phyloP scores from a whole-genome alignment of 1,140 invertebrate species.

The Proctacanthus coquilletti region DNA sequence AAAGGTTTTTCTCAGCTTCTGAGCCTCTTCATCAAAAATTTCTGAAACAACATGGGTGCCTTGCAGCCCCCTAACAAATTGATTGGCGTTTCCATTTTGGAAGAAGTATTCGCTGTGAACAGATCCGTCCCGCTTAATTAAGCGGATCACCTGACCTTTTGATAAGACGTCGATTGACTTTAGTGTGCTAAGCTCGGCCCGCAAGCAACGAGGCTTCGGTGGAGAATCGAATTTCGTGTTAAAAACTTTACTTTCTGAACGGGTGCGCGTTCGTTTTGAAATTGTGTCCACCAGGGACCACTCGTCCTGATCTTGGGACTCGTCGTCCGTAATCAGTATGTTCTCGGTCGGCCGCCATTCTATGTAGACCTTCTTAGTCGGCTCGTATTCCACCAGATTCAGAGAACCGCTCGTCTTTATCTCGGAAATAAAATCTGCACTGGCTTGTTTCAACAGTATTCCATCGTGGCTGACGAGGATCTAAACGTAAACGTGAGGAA shows the following conservation, averaged over 20 bases:
- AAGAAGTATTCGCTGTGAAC: conserved; percentile 69
- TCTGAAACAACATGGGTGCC: conserved; percentile 19
- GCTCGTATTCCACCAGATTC: conserved; percentile 35
- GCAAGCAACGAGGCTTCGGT: conserved; percentile 39
- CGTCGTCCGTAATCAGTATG: conserved; percentile 51
- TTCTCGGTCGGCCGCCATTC: conserved; percentile 67
- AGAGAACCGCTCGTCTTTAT: conserved; percentile 43
- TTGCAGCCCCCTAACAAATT: conserved; percentile 52
- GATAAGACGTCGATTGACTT: conserved; percentile 48
- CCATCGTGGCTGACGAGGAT: conserved; percentile 46
- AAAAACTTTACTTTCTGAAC: conserved; percentile 31
- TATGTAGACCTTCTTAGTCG: conserved; percentile 36
- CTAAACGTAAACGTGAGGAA: conserved; percentile 13
- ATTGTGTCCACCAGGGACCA: conserved; percentile 67
- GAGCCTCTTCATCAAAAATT: conserved; percentile 25
- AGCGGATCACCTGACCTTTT: conserved; percentile 50
- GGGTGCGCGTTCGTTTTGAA: conserved; percentile 34
- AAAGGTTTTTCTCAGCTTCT: conserved; percentile 64
- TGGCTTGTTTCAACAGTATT: conserved; percentile 39
- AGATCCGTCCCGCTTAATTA: conserved; percentile 50
- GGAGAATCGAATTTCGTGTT: conserved; percentile 17
- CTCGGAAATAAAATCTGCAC: conserved; percentile 36
- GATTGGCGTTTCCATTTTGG: conserved; percentile 67
- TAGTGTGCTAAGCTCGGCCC: conserved; percentile 45
- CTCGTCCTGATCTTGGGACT: conserved; percentile 55